Base-by-base conservation (phyloP, 92 coral and sea anemone genomes). In the Montipora capitata region DNA sequence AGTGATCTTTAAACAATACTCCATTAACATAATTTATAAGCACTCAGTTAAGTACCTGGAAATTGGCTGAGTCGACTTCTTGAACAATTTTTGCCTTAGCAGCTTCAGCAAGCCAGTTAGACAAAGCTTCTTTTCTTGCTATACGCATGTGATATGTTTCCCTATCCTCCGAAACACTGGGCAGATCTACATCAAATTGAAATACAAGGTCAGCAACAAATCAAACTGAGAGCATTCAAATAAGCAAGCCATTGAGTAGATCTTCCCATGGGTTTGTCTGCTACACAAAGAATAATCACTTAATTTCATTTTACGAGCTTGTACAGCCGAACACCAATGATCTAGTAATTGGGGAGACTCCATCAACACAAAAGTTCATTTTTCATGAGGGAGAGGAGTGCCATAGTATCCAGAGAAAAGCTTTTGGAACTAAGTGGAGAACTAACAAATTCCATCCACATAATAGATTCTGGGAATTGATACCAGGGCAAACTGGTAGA, bases 21-120 rank as follows among this genome's bases (percentile, higher is more conserved):
- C 2, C 35, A 27, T 27, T 27, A 1, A 27, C 35, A 27, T 27
- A 1, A 27, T 27, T 27, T 2, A 12, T 11, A 8, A 54, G 61
- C 16, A 54, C 1, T 4, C 18, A 58, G 13, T 3, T 4, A n/a
- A 58, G 18, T 84, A 98, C 99, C 98, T 98, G 96, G 63, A 95
- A 88, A 78, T 91, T 93, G 10, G 94, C 94, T 38, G 80, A 63
- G 57, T 97, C 98, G 4, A 96, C 93, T 77, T 98, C 99, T 71
- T 82, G 89, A 40, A 90, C 85, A 16, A 98, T 95, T 61, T 81
- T 92, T 41, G 80, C 87, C 69, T 76, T 80, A 7, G 99, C 94
- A 17, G 99, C 96, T 52, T 84, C 86, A 49, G 94, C 90, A 38
- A 98, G 74, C 99, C 99, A 98, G 13, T 90, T 76, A 3, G 99